Evolutionary conservation across 2,113 vertebrate species (phyloP).

Genomic region (Brachyhypopomus gauderio): DNA sequence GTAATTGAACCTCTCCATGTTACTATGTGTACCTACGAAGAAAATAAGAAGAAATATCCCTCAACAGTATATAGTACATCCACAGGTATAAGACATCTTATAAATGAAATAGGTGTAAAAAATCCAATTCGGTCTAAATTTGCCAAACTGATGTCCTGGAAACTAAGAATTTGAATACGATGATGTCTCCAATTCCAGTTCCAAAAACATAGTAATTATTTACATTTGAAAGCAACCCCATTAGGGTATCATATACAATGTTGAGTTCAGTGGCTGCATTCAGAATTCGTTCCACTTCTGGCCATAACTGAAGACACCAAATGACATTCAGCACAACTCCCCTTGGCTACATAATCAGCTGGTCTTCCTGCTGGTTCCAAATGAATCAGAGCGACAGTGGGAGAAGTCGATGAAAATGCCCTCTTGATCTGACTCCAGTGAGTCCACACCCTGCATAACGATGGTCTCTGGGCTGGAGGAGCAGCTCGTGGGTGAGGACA

Average conservation of each 20-base stretch:
- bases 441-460: constrained; percentile 89
- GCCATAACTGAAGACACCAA: not conserved
- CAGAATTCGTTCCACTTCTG: not conserved
- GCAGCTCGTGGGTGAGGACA: constrained; percentile 74
- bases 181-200: constrained; percentile 25
- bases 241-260: not conserved
- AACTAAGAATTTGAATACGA: not conserved
- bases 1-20: not conserved
- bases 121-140: constrained; percentile 7
- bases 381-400: constrained; percentile 67
- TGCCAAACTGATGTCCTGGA: not conserved
- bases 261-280: not conserved
- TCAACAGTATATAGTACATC: constrained; percentile 24
- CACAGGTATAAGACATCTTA: constrained; percentile 36
- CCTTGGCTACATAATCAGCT: constrained; percentile 39
- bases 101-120: constrained; percentile 35
- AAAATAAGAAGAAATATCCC: constrained; percentile 15
- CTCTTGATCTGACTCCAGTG: constrained; percentile 87
- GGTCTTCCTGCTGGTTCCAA: constrained; percentile 53
- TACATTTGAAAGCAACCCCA: not conserved
- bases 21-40: not conserved
- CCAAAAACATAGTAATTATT: not conserved
- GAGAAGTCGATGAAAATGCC: constrained; percentile 97
- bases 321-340: not conserved
- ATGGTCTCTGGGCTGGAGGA: constrained; percentile 91